Conservation (phyloP, 1,140 invertebrate species). For the Prorops nasuta region DNA sequence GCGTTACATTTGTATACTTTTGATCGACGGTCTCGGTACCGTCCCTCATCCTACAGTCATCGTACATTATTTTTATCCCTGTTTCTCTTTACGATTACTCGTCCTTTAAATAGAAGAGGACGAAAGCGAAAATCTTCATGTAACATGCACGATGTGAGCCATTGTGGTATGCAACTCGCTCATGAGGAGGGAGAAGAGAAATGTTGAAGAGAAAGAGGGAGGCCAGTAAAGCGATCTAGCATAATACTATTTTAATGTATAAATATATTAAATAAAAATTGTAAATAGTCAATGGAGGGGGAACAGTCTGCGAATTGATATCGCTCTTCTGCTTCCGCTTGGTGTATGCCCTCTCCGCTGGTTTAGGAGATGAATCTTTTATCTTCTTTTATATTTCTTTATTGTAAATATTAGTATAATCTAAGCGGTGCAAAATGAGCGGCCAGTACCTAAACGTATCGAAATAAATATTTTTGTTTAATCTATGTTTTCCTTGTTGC, state of each 20-base stretch:
- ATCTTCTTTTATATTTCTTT: slow-evolving; percentile 3
- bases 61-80: too few species aligned
- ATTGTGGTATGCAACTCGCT: background rate
- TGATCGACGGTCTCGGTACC: too few species aligned
- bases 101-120: too few species aligned
- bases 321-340: slow-evolving; percentile 10
- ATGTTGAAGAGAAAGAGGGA: too few species aligned
- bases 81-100: too few species aligned
- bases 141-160: too few species aligned
- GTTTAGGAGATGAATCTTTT: background rate
- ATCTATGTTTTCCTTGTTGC: slow-evolving; percentile 12
- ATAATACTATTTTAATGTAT: background rate
- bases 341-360: slow-evolving; percentile 5
- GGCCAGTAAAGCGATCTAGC: background rate
- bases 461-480: slow-evolving; percentile 48
- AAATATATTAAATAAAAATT: background rate
- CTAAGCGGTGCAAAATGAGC: slow-evolving; percentile 28
- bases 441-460: slow-evolving; percentile 40
- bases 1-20: too few species aligned
- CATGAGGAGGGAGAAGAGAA: slow-evolving; percentile 5
- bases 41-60: too few species aligned
- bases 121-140: too few species aligned
- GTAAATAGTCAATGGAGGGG: slow-evolving; percentile 5
- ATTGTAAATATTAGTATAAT: slow-evolving; percentile 27
- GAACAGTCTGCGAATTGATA: slow-evolving; percentile 4